Conservation (phyloP, 2,113 vertebrate species). For the Callipepla squamata region DNA sequence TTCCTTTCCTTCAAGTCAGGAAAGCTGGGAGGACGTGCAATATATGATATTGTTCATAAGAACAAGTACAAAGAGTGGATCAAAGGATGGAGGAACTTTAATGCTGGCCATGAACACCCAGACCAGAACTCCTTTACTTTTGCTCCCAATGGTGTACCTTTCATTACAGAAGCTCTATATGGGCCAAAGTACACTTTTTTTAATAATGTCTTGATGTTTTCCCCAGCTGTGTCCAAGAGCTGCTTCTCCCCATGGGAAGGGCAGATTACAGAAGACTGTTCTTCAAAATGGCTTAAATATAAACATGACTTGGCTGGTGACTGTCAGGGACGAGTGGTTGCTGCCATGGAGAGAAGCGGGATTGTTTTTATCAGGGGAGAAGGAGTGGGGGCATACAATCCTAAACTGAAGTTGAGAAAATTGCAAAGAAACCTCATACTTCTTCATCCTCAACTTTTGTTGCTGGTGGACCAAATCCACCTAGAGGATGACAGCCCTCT, state of each 20-base stretch:
- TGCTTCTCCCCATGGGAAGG: constrained; percentile 96
- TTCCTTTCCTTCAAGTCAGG: constrained; percentile 98
- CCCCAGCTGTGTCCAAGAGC: constrained; percentile 81
- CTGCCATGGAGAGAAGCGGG: constrained; percentile 82
- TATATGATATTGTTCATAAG: constrained; percentile 94
- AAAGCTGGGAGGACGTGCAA: constrained; percentile 95
- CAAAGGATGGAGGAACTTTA: constrained; percentile 96
- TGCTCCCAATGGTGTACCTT: constrained; percentile 91
- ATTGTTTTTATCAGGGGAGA: constrained; percentile 95
- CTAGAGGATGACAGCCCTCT: constrained; percentile 85
- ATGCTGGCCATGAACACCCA: constrained; percentile 95
- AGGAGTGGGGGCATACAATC: constrained; percentile 87
- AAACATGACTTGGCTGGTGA: constrained; percentile 90
- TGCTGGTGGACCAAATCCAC: constrained; percentile 92
- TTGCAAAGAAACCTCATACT: constrained; percentile 93
- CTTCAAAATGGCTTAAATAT: constrained; percentile 97
- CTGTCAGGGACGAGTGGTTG: constrained; percentile 87
- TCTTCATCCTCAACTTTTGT: constrained; percentile 92
- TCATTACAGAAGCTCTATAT: constrained; percentile 96
- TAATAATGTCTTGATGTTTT: constrained; percentile 94
- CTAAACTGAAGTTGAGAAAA: constrained; percentile 85
- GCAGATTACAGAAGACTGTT: constrained; percentile 94
- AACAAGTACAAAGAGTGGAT: constrained; percentile 97
- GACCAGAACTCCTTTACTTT: constrained; percentile 98
- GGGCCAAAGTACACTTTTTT: constrained; percentile 96